Evolutionary conservation across 2,888 invertebrate genomes (phyloP).

Genomic region (Rhingia campestris): DNA sequence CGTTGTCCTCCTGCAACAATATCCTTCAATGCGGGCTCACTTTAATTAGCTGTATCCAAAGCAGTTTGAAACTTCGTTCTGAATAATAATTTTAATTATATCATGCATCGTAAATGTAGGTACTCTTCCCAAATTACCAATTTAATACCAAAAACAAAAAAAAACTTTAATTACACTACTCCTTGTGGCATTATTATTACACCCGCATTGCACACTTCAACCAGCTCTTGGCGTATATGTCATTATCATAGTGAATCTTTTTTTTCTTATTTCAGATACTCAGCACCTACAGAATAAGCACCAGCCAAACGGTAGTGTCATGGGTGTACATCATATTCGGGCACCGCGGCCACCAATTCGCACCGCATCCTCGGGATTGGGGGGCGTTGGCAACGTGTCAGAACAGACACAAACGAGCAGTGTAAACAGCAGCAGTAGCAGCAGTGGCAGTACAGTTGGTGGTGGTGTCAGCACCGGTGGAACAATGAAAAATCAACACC

Average conservation of each 20-base stretch:
- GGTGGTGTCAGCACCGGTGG: conserved; percentile 79
- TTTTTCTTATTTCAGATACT: conserved; percentile 73
- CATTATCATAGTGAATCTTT: conserved; percentile 2
- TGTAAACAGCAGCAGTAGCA: conserved; percentile 78
- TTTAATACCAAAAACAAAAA: conserved; percentile 5
- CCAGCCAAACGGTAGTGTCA: conserved; percentile 81
- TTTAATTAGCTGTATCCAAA: not conserved
- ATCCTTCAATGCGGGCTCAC: no score
- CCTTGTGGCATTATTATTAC: conserved; percentile 8
- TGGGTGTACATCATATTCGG: conserved; percentile 80
- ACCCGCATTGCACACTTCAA: not conserved
- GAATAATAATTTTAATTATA: conserved; percentile 33
- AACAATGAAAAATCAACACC: conserved; percentile 83
- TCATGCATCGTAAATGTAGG: conserved; percentile 10
- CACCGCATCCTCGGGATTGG: conserved; percentile 80
- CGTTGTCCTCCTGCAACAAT: not conserved
- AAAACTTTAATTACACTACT: conserved; percentile 26
- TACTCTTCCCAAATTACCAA: conserved; percentile 27
- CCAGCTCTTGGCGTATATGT: not conserved
- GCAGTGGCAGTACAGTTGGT: conserved; percentile 79
- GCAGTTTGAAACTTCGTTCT: not conserved
- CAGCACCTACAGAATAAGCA: conserved; percentile 80
- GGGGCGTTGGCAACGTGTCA: conserved; percentile 76
- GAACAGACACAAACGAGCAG: conserved; percentile 79
- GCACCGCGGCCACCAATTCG: conserved; percentile 82